Evolutionary conservation across 2,888 invertebrate species (phyloP).

Genomic region (Leptura quadrifasciata): DNA sequence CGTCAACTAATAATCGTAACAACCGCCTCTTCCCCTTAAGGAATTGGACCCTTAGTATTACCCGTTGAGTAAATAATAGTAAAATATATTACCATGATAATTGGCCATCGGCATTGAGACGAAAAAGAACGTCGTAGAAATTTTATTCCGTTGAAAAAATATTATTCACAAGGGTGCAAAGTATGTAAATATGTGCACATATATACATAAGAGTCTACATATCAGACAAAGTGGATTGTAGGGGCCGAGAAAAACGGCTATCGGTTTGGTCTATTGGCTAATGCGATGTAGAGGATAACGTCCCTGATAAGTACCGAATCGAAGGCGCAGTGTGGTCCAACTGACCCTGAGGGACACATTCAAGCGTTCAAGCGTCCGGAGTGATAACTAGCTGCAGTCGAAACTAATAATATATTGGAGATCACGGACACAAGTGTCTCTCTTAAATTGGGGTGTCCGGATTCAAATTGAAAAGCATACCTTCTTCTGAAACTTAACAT

Average conservation of each 20-base stretch:
- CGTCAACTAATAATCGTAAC: background rate
- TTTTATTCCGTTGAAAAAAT: constrained; percentile 1
- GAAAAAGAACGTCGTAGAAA: background rate
- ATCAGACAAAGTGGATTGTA: constrained; percentile 50
- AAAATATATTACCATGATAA: background rate
- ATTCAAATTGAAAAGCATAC: constrained; percentile 60
- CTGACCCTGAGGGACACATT: constrained; percentile 62
- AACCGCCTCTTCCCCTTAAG: background rate
- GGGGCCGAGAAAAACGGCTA: background rate
- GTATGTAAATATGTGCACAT: constrained; percentile 68
- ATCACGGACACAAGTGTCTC: constrained; percentile 52
- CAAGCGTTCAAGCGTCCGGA: constrained; percentile 56
- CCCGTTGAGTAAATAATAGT: background rate
- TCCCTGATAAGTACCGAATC: constrained; percentile 57
- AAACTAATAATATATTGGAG: constrained; percentile 60
- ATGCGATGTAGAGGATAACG: constrained; percentile 24
- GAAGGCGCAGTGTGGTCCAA: constrained; percentile 60
- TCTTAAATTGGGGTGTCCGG: constrained; percentile 59
- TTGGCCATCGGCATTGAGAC: background rate
- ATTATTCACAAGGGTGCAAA: constrained; percentile 48
- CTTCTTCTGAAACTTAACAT: constrained; percentile 56
- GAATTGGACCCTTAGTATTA: background rate
- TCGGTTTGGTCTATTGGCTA: background rate
- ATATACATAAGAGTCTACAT: constrained; percentile 58
- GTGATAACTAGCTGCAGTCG: constrained; percentile 62